A percentile compares a stretch with the other conserved stretches of the same genome.
These are phyloP conservation scores for Rotaria sp. DNA, from an alignment of 2,888 invertebrate genomes.

Conservation along the genomic window DNA sequence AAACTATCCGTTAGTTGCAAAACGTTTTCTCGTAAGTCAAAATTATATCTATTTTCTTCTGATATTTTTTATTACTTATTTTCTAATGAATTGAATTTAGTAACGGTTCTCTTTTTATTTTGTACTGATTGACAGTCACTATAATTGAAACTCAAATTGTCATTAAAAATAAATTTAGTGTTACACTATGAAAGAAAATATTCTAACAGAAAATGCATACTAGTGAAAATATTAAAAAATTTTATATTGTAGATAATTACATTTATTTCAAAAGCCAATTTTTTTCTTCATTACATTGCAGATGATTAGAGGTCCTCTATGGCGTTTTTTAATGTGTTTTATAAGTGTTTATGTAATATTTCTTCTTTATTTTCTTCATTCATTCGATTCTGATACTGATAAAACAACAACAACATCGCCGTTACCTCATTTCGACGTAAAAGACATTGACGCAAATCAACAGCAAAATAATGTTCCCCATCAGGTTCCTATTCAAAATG, in stretches of 20 bases:
- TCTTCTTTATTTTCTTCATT: neutral
- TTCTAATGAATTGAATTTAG: too few species aligned
- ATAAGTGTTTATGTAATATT: neutral
- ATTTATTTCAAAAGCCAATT: neutral
- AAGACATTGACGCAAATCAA: neutral
- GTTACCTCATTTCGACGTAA: neutral
- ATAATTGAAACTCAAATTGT: too few species aligned
- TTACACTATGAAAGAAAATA: too few species aligned
- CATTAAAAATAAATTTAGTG: too few species aligned
- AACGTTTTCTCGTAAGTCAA: too few species aligned
- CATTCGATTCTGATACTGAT: neutral
- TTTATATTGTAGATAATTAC: neutral
- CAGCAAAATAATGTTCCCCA: neutral
- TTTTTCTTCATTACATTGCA: neutral
- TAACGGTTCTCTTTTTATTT: too few species aligned
- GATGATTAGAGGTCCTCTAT: neutral
- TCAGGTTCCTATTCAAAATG: neutral
- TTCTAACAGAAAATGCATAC: too few species aligned
- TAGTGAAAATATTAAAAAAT: neutral
- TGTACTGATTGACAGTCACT: too few species aligned
- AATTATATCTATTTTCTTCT: too few species aligned
- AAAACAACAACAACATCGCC: neutral
- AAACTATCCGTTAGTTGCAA: too few species aligned
- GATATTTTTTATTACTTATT: too few species aligned
- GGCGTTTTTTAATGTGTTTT: neutral